Percentiles rank a stretch among this genome's conserved stretches.
Evolutionary conservation across 2,797 vertebrate genomes (phyloP).

Genomic region (Microctenopoma lineatum): DNA sequence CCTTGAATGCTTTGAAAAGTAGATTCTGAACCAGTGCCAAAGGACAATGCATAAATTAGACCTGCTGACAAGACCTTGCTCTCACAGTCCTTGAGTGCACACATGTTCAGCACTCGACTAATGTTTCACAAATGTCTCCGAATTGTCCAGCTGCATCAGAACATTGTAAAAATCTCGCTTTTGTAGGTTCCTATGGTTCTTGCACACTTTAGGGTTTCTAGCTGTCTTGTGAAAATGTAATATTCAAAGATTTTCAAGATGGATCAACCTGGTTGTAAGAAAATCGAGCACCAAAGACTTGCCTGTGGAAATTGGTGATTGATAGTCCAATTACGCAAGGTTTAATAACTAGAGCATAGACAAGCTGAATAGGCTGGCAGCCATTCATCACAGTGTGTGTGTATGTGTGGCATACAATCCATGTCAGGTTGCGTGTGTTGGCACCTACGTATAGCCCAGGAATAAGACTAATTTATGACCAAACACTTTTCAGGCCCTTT

Average conservation of each 20-base stretch:
- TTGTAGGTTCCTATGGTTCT: constrained; percentile 26
- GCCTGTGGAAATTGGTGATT: constrained; percentile 75
- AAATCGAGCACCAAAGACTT: constrained; percentile 59
- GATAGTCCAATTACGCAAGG: constrained; percentile 81
- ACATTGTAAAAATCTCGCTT: constrained; percentile 17
- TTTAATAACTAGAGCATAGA: constrained; percentile 82
- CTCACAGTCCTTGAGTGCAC: constrained; percentile 44
- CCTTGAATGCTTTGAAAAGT: constrained; percentile 40
- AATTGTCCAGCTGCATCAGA: constrained; percentile 32
- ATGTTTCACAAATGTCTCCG: constrained; percentile 13
- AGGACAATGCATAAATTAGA: constrained; percentile 45
- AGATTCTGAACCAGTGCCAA: constrained; percentile 49
- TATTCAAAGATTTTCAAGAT: constrained; percentile 62
- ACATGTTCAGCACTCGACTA: constrained; percentile 26
- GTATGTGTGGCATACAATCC: constrained; percentile 41
- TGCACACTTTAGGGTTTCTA: constrained; percentile 33
- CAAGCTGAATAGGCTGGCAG: constrained; percentile 67
- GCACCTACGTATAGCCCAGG: constrained; percentile 43
- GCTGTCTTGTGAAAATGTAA: constrained; percentile 38
- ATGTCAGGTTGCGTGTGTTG: constrained; percentile 48
- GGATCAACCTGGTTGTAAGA: constrained; percentile 66
- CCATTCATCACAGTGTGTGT: constrained; percentile 78
- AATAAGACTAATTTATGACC: constrained; percentile 66
- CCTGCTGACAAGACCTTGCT: constrained; percentile 43
- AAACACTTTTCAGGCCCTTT: constrained; percentile 50